Evolutionary conservation across 2,113 vertebrate genomes (phyloP).

Genomic region (Hypomesus transpacificus): DNA sequence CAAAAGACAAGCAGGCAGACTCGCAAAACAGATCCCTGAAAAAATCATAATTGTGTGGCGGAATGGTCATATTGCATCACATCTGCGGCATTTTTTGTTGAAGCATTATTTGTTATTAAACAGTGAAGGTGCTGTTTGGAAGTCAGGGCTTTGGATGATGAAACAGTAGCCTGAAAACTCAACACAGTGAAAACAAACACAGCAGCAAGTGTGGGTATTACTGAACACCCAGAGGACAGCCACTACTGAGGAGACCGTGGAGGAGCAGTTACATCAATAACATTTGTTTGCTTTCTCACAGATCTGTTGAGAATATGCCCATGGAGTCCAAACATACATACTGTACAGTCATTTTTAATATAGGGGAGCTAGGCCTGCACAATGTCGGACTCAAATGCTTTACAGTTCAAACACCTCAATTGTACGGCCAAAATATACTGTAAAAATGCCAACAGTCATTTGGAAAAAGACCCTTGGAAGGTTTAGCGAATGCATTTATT

Average conservation of each 20-base stretch:
- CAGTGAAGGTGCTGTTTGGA: slow-evolving; percentile 47
- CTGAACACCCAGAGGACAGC: slow-evolving; percentile 47
- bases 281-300: slow-evolving; percentile 46
- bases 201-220: slow-evolving; percentile 50
- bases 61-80: slow-evolving; percentile 61
- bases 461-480: no score
- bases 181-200: slow-evolving; percentile 58
- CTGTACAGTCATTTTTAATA: no score
- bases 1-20: no score
- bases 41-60: slow-evolving; percentile 7
- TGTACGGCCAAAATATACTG: no score
- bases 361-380: no score
- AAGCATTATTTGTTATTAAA: slow-evolving; percentile 41
- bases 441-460: no score
- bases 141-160: slow-evolving; percentile 57
- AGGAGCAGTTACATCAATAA: no score
- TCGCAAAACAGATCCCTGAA: no score
- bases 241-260: slow-evolving; percentile 28
- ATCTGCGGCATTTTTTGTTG: slow-evolving; percentile 21
- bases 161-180: slow-evolving; percentile 55
- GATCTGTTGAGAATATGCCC: slow-evolving; percentile 56
- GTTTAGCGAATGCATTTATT: no score
- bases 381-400: no score
- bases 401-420: no score
- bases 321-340: background rate